phyloP scores from a whole-genome alignment of 2,888 invertebrate genomes.

The Drosophila prolongata region DNA sequence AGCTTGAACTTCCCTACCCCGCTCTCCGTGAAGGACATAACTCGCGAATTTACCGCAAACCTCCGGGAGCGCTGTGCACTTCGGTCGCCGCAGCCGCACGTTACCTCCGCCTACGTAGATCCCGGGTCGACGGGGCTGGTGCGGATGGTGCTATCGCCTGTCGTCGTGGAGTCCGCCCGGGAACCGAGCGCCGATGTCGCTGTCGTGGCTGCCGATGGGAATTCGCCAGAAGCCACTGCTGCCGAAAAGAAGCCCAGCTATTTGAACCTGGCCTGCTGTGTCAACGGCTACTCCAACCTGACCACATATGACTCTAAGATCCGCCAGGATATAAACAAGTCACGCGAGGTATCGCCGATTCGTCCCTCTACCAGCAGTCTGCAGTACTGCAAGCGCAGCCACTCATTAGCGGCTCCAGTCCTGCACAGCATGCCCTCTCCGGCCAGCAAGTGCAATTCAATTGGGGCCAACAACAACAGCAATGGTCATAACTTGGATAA shows the following conservation, averaged over 20 bases:
- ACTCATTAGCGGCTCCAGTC: slow-evolving; percentile 86
- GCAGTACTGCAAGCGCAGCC: slow-evolving; percentile 85
- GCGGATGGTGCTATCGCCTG: slow-evolving; percentile 81
- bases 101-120: slow-evolving; percentile 66
- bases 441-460: slow-evolving; percentile 41
- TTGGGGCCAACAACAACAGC: slow-evolving; percentile 59
- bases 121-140: slow-evolving; percentile 78
- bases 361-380: slow-evolving; percentile 85
- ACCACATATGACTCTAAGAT: slow-evolving; percentile 94
- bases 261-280: slow-evolving; percentile 94
- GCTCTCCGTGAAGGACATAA: slow-evolving; percentile 86
- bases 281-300: slow-evolving; percentile 94
- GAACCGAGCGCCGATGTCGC: slow-evolving; percentile 36
- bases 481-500: slow-evolving; percentile 12
- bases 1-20: slow-evolving; percentile 88
- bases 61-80: slow-evolving; percentile 86
- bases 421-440: slow-evolving; percentile 66
- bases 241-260: slow-evolving; percentile 92
- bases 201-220: slow-evolving; percentile 13
- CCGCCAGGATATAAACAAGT: slow-evolving; percentile 90
- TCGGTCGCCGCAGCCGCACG: slow-evolving; percentile 56
- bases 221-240: slow-evolving; percentile 9
- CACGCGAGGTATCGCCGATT: slow-evolving; percentile 90
- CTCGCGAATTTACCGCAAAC: slow-evolving; percentile 87
- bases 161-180: slow-evolving; percentile 61